Evolutionary conservation across 2,888 invertebrate species (phyloP).

Genomic region (Anthophora plumipes): DNA sequence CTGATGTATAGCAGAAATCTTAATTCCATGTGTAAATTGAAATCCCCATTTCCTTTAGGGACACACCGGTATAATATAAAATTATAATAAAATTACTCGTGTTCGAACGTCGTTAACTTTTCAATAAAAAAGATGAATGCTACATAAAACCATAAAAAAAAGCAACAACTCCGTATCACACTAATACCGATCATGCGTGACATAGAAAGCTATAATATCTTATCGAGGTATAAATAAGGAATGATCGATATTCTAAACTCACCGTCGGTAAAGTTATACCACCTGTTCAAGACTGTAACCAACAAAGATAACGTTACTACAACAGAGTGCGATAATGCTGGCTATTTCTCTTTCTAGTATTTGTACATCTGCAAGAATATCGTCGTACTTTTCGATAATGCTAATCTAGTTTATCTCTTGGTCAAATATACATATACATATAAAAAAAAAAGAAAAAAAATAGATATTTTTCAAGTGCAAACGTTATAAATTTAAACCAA

Average conservation of each 20-base stretch:
- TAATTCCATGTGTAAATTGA: not conserved
- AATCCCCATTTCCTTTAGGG: not conserved
- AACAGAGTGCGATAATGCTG: not conserved
- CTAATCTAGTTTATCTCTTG: not conserved
- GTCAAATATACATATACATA: too few relatives aligned
- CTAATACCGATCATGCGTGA: too few relatives aligned
- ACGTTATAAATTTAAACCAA: not conserved
- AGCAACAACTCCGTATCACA: too few relatives aligned
- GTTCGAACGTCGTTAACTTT: too few relatives aligned
- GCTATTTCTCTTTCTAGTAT: too few relatives aligned
- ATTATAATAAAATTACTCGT: not conserved
- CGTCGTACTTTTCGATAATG: not conserved
- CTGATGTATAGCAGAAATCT: not conserved
- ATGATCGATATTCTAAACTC: conserved; percentile 34
- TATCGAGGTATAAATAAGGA: not conserved
- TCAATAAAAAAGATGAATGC: too few relatives aligned
- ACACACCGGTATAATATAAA: not conserved
- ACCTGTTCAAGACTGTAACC: conserved; percentile 66
- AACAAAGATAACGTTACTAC: conserved; percentile 11
- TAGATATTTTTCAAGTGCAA: not conserved
- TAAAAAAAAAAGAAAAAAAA: too few relatives aligned
- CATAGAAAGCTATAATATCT: too few relatives aligned
- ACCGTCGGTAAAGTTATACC: conserved; percentile 70
- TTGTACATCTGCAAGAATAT: not conserved
- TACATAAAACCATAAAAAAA: too few relatives aligned